Evolutionary conservation across 1,140 invertebrate genomes (phyloP).

Genomic region (Drosophila cardini): DNA sequence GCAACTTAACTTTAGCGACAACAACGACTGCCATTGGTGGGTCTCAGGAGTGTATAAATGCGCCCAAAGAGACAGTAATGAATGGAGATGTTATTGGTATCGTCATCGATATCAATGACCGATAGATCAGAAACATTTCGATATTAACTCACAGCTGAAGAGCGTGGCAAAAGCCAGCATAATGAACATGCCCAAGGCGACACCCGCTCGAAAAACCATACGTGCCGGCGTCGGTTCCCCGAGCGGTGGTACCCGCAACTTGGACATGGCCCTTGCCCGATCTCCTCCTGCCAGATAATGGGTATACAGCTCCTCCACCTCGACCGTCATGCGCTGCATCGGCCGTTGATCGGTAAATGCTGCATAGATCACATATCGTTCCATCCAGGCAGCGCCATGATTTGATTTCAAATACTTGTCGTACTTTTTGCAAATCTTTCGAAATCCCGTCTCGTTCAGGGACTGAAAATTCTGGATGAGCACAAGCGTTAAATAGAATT

Average conservation of each 20-base stretch:
- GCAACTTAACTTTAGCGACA: no score
- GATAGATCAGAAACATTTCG: not conserved
- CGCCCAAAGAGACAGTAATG: no score
- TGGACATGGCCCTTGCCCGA: slow-evolving; percentile 89
- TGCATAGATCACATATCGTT: slow-evolving; percentile 18
- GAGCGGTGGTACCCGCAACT: slow-evolving; percentile 89
- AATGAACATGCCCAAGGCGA: slow-evolving; percentile 88
- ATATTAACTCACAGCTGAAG: slow-evolving; percentile 54
- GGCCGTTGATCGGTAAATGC: slow-evolving; percentile 48
- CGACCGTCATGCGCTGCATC: slow-evolving; percentile 86
- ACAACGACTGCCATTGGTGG: no score
- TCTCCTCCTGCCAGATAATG: slow-evolving; percentile 89
- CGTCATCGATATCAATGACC: slow-evolving; percentile 4
- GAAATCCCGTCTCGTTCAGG: slow-evolving; percentile 98
- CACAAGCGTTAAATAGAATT: slow-evolving; percentile 98
- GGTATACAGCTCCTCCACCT: slow-evolving; percentile 89
- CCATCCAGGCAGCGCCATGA: slow-evolving; percentile 40
- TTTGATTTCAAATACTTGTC: slow-evolving; percentile 89
- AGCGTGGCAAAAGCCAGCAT: slow-evolving; percentile 85
- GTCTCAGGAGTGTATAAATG: no score
- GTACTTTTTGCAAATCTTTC: slow-evolving; percentile 99
- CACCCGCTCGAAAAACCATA: slow-evolving; percentile 88
- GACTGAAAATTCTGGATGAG: slow-evolving; percentile 95
- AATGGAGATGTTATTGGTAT: no score
- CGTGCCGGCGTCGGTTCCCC: slow-evolving; percentile 88